Evolutionary conservation across 2,797 vertebrate genomes (phyloP), one percentile per base, ranked within the genome.

Genomic region (Agapornis canus): DNA sequence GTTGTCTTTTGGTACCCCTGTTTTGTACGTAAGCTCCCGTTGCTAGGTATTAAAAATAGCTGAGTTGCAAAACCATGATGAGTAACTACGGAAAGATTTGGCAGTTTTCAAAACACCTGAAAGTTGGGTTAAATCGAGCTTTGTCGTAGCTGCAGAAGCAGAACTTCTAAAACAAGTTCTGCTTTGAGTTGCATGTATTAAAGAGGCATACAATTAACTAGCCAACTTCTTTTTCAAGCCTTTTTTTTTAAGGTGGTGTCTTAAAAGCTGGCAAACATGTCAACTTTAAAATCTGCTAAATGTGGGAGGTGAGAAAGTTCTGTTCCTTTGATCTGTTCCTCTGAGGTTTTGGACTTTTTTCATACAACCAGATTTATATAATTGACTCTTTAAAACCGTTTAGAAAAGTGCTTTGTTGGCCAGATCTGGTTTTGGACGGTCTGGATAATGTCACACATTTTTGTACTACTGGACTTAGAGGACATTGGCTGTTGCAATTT

Each of bases 1-100:
- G 93, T 97, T 91, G 96, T 97, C 94, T 98, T 97, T 98, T 96
- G 94, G 96, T 98, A 94, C 93, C 94, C 92, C 97, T 95, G 81
- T 94, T 86, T 65, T 94, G 96, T 97, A 96, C 9, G 76, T 94
- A 95, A 95, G 81, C 95, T 96, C 18, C 83, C 0, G 92, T 95
- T 91, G 95, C 49, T 94, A 94, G 93, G 95, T 77, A 37, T 77
- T 57, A 85, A 90, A 90, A 89, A 93, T 87, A 90, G 89, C 89
- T 31, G 71, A 91, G 82, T 81, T 95, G 92, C 80, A 95, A 94
- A 97, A 39, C 60, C 37, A 56, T 89, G 90, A 66, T 60, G 26
- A 90, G 95, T 73, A 80, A 94, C 72, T 49, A 42, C 48, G 70
- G 85, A 85, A 96, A 95, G 91, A 96, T 95, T 91, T 73, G 88